Evolutionary conservation across 2,797 vertebrate genomes (phyloP).

Genomic region (Cephalopachus bancanus): DNA sequence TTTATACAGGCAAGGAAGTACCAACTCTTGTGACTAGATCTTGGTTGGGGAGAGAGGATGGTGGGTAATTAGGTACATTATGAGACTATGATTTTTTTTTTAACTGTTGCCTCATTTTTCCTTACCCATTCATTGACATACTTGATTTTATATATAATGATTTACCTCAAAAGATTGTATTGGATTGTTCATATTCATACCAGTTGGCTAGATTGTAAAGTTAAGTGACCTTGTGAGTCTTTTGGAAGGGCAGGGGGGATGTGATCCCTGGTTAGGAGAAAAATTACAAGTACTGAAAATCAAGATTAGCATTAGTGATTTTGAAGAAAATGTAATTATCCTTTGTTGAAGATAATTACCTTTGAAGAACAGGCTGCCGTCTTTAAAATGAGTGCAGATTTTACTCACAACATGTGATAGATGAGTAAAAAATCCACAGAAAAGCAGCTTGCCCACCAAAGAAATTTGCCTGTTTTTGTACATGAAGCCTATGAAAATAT

Average conservation of each 20-base stretch:
- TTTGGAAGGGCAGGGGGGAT: not conserved
- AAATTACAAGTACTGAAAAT: not conserved
- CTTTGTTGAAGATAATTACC: not conserved
- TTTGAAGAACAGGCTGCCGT: conserved; percentile 49
- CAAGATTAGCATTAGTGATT: conserved; percentile 40
- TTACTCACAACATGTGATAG: not conserved
- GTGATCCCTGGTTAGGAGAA: not conserved
- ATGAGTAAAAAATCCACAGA: not conserved
- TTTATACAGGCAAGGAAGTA: conserved; percentile 43
- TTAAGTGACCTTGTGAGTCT: conserved; percentile 44
- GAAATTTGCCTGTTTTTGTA: conserved; percentile 9
- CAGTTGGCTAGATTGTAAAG: conserved; percentile 27
- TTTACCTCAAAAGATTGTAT: not conserved
- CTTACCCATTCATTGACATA: not conserved
- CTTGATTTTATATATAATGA: not conserved
- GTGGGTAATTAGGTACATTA: not conserved
- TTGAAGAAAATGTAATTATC: conserved; percentile 26
- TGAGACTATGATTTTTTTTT: not conserved
- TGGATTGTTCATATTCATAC: conserved; percentile 18
- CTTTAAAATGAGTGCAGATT: conserved; percentile 1
- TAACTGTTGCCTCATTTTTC: conserved; percentile 13
- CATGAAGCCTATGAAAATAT: not conserved
- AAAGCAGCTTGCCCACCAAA: conserved; percentile 43
- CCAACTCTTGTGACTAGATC: not conserved
- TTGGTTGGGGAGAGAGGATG: not conserved